These are phyloP conservation scores for Budorcas taxicolor DNA, from an alignment of 2,113 vertebrate species.

Conservation along the genomic window DNA sequence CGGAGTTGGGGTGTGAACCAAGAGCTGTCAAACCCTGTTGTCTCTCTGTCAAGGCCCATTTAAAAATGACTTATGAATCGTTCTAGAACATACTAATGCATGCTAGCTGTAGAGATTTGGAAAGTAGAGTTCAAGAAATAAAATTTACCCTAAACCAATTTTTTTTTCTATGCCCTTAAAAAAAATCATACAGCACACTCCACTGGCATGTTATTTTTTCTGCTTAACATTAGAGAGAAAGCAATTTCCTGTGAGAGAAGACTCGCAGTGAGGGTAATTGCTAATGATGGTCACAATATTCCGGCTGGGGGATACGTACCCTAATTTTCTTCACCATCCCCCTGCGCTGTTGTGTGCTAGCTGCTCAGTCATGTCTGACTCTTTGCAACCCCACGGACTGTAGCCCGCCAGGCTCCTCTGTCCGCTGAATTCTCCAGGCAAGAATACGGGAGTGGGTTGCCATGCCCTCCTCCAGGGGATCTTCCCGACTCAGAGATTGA, in stretches of 20 bases:
- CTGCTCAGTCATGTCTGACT: not conserved
- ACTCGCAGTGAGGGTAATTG: not conserved
- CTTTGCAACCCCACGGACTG: not conserved
- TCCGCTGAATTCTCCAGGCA: not conserved
- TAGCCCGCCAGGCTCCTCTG: not conserved
- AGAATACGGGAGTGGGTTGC: not conserved
- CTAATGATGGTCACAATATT: not conserved
- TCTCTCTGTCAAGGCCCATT: not conserved
- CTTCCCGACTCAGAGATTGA: not conserved
- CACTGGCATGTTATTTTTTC: not conserved
- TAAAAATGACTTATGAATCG: not conserved
- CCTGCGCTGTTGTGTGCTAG: not conserved
- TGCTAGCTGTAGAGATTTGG: not conserved
- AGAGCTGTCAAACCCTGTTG: not conserved
- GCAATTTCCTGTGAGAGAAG: not conserved
- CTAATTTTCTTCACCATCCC: not conserved
- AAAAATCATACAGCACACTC: not conserved
- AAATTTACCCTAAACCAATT: not conserved
- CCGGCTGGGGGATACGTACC: not conserved
- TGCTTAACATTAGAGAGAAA: not conserved
- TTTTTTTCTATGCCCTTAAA: not conserved
- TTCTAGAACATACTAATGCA: not conserved
- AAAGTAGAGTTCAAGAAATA: not conserved
- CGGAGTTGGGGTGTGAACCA: not conserved
- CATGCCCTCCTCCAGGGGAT: not conserved